These are phyloP conservation scores for Drosophila lacertosa DNA, from an alignment of 1,140 invertebrate genomes.

Conservation along the genomic window DNA sequence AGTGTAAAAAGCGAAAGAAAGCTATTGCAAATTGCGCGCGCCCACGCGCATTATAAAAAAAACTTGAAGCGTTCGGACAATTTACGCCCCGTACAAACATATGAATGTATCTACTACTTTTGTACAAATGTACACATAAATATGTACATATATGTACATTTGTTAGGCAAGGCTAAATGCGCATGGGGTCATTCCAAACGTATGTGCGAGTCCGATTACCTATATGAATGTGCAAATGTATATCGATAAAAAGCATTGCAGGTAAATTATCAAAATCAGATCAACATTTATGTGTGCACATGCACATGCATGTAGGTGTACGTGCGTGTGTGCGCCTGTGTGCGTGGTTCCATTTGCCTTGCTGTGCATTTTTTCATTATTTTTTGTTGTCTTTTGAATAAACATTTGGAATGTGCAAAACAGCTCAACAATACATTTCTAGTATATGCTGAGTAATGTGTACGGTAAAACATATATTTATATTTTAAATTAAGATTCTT, in stretches of 20 bases:
- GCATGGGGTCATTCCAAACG: constrained; percentile 57
- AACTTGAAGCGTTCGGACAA: constrained; percentile 28
- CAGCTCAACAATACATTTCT: constrained; percentile 23
- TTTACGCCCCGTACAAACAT: constrained; percentile 21
- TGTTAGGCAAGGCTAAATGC: constrained; percentile 54
- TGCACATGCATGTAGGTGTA: neutral
- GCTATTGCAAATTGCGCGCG: constrained; percentile 27
- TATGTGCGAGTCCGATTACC: neutral
- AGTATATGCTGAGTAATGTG: constrained; percentile 19
- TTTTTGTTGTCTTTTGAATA: constrained; percentile 17
- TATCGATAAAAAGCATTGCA: constrained; percentile 37
- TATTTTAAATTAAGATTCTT: constrained; percentile 41
- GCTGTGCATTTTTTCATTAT: constrained; percentile 3
- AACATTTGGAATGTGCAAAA: constrained; percentile 41
- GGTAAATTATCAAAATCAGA: constrained; percentile 37
- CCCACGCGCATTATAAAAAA: constrained; percentile 40
- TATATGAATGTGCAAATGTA: neutral
- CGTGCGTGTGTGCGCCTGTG: neutral
- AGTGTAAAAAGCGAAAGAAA: constrained; percentile 10
- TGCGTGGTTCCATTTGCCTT: neutral
- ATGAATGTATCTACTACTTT: too few relatives aligned
- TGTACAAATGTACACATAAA: too few relatives aligned
- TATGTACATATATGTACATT: neutral
- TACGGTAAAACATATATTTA: constrained; percentile 27
- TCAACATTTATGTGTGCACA: constrained; percentile 26